Percentiles rank a stretch among this genome's conserved stretches.
Conservation (phyloP, 2,113 vertebrate genomes). For the Lycaon pictus region DNA sequence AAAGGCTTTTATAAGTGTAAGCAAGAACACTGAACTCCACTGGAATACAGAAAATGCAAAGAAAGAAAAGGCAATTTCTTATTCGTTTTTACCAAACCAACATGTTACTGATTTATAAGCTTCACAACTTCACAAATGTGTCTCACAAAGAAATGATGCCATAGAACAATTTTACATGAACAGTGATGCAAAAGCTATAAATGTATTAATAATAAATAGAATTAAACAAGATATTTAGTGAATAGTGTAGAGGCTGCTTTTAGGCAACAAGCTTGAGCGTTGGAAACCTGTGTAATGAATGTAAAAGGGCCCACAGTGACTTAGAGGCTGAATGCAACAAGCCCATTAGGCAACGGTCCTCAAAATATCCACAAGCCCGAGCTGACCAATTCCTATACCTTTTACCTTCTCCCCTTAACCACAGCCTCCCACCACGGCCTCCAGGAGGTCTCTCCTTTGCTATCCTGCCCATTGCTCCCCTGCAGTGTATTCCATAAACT, state of each 20-base stretch:
- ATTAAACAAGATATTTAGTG: neutral
- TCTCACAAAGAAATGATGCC: neutral
- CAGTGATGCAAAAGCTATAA: neutral
- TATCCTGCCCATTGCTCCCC: neutral
- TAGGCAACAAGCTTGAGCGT: neutral
- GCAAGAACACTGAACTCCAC: neutral
- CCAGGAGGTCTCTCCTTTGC: neutral
- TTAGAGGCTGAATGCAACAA: neutral
- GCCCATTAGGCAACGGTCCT: neutral
- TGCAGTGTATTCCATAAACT: neutral
- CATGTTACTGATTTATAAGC: neutral
- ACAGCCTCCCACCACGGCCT: neutral
- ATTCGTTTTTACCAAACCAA: conserved; percentile 4
- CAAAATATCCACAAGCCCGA: neutral
- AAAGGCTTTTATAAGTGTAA: neutral
- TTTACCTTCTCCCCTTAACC: neutral
- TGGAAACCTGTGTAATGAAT: neutral
- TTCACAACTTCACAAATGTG: neutral
- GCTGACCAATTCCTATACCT: neutral
- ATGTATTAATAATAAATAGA: neutral
- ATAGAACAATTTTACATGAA: neutral
- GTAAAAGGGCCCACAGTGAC: neutral
- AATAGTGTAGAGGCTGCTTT: neutral
- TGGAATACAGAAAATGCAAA: neutral
- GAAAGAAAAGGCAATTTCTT: neutral